Conservation (phyloP, 2,113 vertebrate genomes). For the Odocoileus hemionus region DNA sequence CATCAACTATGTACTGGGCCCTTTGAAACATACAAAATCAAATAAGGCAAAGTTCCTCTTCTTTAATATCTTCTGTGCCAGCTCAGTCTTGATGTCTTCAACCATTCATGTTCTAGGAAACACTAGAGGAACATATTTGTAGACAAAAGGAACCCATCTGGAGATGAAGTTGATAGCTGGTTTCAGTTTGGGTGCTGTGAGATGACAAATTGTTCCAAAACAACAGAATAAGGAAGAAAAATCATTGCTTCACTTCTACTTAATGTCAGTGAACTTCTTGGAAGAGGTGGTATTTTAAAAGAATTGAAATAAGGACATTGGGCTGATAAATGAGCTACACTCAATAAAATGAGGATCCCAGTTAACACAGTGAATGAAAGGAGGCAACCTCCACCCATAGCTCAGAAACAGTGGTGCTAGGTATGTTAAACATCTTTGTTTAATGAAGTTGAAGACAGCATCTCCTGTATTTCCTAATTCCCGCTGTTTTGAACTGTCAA, state of each 20-base stretch:
- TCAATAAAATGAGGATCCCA: neutral
- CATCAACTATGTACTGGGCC: neutral
- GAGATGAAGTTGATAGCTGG: neutral
- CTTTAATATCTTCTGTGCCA: neutral
- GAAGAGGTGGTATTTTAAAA: constrained; percentile 16
- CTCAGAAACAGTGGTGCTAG: neutral
- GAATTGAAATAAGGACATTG: neutral
- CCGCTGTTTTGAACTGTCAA: neutral
- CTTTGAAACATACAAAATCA: neutral
- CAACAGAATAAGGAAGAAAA: neutral
- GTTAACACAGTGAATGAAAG: neutral
- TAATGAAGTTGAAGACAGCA: neutral
- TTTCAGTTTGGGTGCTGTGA: neutral
- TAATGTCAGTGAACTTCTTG: constrained; percentile 32
- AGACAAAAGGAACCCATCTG: neutral
- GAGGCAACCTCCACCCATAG: neutral
- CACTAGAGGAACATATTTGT: neutral
- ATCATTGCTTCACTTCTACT: neutral
- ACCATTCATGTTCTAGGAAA: constrained; percentile 23
- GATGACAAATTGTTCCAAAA: neutral
- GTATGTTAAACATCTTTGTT: neutral
- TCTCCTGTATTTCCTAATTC: neutral
- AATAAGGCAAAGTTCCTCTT: neutral
- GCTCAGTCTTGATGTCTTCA: neutral
- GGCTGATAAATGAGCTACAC: neutral